Base-by-base conservation (phyloP, 2,888 invertebrate genomes). In the Octodonta nipae region DNA sequence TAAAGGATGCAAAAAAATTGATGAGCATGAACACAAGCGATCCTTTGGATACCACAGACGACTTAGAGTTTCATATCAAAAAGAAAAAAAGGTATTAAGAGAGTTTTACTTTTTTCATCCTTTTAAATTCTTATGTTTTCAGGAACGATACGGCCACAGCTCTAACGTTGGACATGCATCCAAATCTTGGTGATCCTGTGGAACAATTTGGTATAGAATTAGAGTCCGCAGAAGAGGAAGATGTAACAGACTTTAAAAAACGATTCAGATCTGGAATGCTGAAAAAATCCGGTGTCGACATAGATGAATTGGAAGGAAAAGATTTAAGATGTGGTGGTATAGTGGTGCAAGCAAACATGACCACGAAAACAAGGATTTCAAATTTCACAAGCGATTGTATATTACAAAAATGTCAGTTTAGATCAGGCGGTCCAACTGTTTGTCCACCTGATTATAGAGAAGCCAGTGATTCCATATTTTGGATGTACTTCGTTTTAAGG, bases 381-480 rank as follows among this genome's bases (percentile, higher is more conserved):
- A 67, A 71, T 26, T 63, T 73, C 45, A 71, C 78, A 1, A 71
- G 72, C 3, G 74, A 75, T 47, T 83, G 82, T 49, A 79, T 82
- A 70, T 71, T 82, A 29, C 81, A 82, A 53, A 78, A 75, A 54
- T 83, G 82, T 56, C 71, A 73, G 39, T 83, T 83, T 52, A 71
- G 75, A 54, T 64, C 68, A 50, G 80, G 81, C 47, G 82, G 81
- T 6, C 81, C 81, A 12, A 76, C 78, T 55, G 72, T 79, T 40
- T 83, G 83, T 50, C 82, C 82, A 27, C 81, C 82, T 10, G 80
- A 82, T 58, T 83, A 78, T 51, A 78, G 76, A 55, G 78, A 80
- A 51, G 78, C 78, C 34, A 79, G 79, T 41, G 78, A 78, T 51
- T 73, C 70, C 45, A 75, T 80, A 2, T 88, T 88, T 55, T 86